phyloP scores from a whole-genome alignment of 2,113 vertebrate genomes.

The Struthidea cinerea region DNA sequence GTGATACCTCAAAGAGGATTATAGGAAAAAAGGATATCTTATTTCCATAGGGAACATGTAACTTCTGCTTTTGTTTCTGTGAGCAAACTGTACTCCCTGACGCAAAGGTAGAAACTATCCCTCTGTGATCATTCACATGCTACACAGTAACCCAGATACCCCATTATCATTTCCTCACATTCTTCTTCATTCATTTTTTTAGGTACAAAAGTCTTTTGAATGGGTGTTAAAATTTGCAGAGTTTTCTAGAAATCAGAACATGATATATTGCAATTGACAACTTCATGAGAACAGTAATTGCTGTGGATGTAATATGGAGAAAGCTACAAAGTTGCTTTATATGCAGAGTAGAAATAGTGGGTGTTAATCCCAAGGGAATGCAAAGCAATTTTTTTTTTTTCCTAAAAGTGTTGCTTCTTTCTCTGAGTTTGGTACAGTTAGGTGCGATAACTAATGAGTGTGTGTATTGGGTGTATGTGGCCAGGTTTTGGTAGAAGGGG shows the following conservation, averaged over 20 bases:
- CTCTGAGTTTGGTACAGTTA: neutral
- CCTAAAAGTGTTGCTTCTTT: neutral
- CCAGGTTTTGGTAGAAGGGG: neutral
- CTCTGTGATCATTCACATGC: neutral
- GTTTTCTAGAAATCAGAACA: neutral
- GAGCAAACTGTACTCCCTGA: neutral
- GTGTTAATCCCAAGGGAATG: neutral
- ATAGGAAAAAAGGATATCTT: neutral
- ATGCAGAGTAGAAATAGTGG: neutral
- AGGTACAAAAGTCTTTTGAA: neutral
- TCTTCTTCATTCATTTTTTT: neutral
- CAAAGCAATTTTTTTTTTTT: neutral
- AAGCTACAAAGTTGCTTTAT: neutral
- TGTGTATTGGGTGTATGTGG: neutral
- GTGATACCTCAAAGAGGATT: neutral
- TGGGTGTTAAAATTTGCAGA: neutral
- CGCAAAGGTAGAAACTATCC: neutral
- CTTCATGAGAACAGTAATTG: neutral
- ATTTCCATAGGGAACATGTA: neutral
- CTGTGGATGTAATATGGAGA: neutral
- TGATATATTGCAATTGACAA: neutral
- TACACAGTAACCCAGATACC: neutral
- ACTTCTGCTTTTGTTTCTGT: neutral
- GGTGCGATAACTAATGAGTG: neutral
- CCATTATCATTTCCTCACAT: neutral